Percentiles rank a stretch among this genome's conserved stretches.
These are phyloP conservation scores for Andinoacara biseriatus DNA, from an alignment of 2,113 vertebrate genomes.

Conservation along the genomic window DNA sequence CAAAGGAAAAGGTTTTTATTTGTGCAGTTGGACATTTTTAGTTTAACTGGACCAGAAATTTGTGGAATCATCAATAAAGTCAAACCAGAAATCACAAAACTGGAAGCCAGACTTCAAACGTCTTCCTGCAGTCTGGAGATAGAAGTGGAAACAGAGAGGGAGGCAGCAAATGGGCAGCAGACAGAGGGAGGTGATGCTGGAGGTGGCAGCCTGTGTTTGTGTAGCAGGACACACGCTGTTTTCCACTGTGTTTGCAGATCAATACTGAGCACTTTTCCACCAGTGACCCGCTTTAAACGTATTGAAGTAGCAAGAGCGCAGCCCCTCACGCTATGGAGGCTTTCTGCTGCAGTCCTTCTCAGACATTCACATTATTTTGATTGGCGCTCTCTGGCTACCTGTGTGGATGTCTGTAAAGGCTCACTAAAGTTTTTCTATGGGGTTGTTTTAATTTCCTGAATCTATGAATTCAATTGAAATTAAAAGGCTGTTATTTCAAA, in stretches of 20 bases:
- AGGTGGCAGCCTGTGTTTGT: not conserved
- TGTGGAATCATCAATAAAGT: not conserved
- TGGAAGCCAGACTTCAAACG: not conserved
- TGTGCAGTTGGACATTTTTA: not conserved
- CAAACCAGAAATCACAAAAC: too few species aligned
- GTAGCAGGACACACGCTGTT: not conserved
- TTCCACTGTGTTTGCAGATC: not conserved
- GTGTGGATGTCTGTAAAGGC: not conserved
- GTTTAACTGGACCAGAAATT: not conserved
- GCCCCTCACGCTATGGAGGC: not conserved
- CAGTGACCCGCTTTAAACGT: not conserved
- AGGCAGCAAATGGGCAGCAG: conserved; percentile 8
- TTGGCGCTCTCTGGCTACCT: not conserved
- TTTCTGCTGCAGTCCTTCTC: not conserved
- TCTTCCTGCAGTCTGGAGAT: not conserved
- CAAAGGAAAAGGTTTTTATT: not conserved
- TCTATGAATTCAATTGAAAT: not conserved
- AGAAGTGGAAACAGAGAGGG: not conserved
- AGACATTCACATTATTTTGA: not conserved
- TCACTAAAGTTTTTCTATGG: not conserved
- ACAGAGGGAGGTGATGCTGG: not conserved
- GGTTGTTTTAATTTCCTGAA: not conserved
- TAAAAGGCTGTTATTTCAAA: not conserved
- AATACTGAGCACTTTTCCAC: conserved; percentile 7
- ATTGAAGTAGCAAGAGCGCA: conserved; percentile 10